phyloP scores from a whole-genome alignment of 2,888 invertebrate species.

The Acleris emargana region DNA sequence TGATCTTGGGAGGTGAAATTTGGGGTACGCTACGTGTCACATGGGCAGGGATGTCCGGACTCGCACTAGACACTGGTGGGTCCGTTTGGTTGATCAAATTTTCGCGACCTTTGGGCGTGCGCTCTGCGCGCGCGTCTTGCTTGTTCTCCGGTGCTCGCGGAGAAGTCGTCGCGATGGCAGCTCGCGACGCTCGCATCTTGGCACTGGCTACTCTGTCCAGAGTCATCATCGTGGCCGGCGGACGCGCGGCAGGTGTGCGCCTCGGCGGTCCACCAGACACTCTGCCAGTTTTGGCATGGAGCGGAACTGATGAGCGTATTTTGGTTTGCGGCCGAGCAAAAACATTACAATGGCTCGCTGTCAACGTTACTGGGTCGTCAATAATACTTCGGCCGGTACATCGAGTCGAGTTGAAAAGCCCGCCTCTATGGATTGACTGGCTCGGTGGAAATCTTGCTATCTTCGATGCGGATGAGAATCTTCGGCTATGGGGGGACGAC shows the following conservation, averaged over 20 bases:
- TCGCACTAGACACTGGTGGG: constrained; percentile 94
- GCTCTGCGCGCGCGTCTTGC: constrained; percentile 95
- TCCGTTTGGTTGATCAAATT: constrained; percentile 97
- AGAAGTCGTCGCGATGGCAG: constrained; percentile 85
- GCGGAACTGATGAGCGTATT: constrained; percentile 87
- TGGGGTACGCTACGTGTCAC: constrained; percentile 76
- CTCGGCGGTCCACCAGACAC: constrained; percentile 89
- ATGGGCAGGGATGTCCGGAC: constrained; percentile 75
- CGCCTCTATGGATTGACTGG: constrained; percentile 88
- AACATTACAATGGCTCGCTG: constrained; percentile 93
- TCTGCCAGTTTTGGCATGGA: constrained; percentile 96
- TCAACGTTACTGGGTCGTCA: constrained; percentile 70
- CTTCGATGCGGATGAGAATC: constrained; percentile 92
- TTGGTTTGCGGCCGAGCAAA: constrained; percentile 94
- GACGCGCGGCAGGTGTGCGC: constrained; percentile 76
- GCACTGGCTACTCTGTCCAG: constrained; percentile 97
- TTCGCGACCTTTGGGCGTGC: constrained; percentile 93
- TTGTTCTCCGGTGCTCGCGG: constrained; percentile 98
- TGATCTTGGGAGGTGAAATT: constrained; percentile 76
- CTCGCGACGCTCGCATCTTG: constrained; percentile 85
- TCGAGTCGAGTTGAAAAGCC: constrained; percentile 86
- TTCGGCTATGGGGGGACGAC: constrained; percentile 95
- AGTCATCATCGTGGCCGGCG: constrained; percentile 83
- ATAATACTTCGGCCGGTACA: constrained; percentile 85
- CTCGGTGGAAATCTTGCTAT: constrained; percentile 92